Base-by-base conservation (phyloP, 2,113 vertebrate species). In the Melanotaenia duboulayi region DNA sequence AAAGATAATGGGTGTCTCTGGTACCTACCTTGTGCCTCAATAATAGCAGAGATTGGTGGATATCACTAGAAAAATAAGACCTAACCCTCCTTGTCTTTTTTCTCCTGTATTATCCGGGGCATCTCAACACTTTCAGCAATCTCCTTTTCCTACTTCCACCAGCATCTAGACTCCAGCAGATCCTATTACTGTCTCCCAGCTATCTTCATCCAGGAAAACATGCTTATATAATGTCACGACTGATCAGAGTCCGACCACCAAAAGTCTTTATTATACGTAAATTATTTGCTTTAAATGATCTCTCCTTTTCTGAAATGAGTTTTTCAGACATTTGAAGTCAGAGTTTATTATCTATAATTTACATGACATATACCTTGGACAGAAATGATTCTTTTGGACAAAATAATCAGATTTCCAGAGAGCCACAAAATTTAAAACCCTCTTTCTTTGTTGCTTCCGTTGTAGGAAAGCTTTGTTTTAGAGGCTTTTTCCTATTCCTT, bases 391-490 rank as follows among this genome's bases (percentile, higher is more conserved):
- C 16, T 32, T 62, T 44, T 32, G 10, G 17, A 2, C 24, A 7
- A 39, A 55, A 54, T 25, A 25, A 48, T 57, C 13, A 49, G 20
- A 42, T 69, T 65, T 8, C 11, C 37, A 54, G 22, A 7, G 23
- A 66, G 32, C 50, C 32, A 56, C 49, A 37, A 76, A 65, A 42
- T 44, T 11, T 58, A n/a, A 37, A 44, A 4, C 13, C 10, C 3
- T 13, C 1, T 25, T 59, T 62, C 40, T 22, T 42, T 32, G 32
- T 37, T 24, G 17, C 50, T 11, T 7, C 16, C 48, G 35, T 72
- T 10, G 32, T 22, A 24, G 22, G 17, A 5, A 28, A 55, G 57
- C 14, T 44, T 58, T 39, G 39, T 60, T 76, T 81, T 28, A 39
- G 28, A 54, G 17, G 1, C 20, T 66, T 70, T 54, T 63, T 35